phyloP scores from a whole-genome alignment of 2,113 vertebrate genomes.

The Xiphophorus maculatus region DNA sequence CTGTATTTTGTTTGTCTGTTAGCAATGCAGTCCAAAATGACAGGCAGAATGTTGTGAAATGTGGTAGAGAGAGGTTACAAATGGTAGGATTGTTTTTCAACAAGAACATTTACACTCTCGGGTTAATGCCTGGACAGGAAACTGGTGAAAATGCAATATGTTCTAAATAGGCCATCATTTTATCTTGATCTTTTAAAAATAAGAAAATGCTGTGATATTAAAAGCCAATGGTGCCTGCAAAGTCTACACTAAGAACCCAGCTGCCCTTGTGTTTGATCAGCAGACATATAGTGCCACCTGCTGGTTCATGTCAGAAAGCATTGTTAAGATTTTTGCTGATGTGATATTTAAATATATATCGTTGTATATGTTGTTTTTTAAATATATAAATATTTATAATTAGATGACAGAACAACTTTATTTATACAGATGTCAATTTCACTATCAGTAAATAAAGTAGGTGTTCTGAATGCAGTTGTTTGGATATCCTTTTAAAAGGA shows the following conservation, averaged over 20 bases:
- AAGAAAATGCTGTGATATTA: no score
- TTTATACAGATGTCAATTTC: no score
- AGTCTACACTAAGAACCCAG: not conserved
- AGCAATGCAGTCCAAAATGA: not conserved
- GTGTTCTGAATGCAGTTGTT: no score
- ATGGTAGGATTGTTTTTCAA: not conserved
- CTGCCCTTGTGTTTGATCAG: no score
- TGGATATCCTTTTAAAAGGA: no score
- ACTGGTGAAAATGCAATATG: not conserved
- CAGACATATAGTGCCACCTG: constrained; percentile 31
- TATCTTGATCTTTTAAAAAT: not conserved
- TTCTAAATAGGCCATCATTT: not conserved
- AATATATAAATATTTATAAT: no score
- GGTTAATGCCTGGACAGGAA: not conserved
- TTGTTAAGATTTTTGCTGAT: not conserved
- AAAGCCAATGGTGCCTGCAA: no score
- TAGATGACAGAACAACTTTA: no score
- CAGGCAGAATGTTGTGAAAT: not conserved
- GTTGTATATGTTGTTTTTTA: no score
- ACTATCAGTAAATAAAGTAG: no score
- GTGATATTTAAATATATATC: no score
- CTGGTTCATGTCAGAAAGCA: constrained; percentile 3
- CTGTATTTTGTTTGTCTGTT: not conserved
- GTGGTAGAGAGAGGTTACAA: not conserved
- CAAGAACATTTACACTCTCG: not conserved